Evolutionary conservation across 1,140 invertebrate species (phyloP), one percentile per base, ranked within the genome.

Genomic region (Drosophila bipectinata): DNA sequence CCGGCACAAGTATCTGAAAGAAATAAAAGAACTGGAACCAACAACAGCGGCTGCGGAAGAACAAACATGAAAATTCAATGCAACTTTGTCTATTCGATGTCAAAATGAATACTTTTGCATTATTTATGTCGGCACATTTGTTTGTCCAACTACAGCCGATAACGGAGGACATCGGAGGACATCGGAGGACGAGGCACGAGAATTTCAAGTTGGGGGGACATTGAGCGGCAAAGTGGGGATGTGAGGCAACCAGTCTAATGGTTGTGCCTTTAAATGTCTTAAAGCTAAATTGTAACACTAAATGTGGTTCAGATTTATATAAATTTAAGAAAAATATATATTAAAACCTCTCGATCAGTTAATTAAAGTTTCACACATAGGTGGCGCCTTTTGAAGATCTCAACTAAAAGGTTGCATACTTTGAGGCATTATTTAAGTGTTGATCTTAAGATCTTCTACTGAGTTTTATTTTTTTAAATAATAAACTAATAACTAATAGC

Each of bases 61-160:
- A 49, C 48, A 52, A 80, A 77, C 59, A 66, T 80, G 47, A 72
- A 66, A 79, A 74, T 77, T 69, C 75, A 77, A 69, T 69, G 72
- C 79, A 71, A 87, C 79, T 89, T 77, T 89, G 83, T 87, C 84
- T 83, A 89, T 89, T 83, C 84, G 79, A 88, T 89, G 83, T 88
- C 83, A 88, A 88, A 88, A 77, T 89, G 83, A 83, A 88, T 88
- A 89, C 83, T 88, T 68, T 76, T 88, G 83, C 80, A 88, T 88
- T 88, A 88, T 88, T 88, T 89, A 88, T 88, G 72, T 74, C 52
- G 61, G 56, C 57, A 76, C 79, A 82, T 82, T 87, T 87, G 85
- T 76, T 87, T 82, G 66, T 82, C 66, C 66, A 71, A 68, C 64
- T 57, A 69, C 67, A 69, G 32, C 26, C 64, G 67, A 71, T 87